Conservation (phyloP, 2,113 vertebrate species). For the Pithys albifrons region DNA sequence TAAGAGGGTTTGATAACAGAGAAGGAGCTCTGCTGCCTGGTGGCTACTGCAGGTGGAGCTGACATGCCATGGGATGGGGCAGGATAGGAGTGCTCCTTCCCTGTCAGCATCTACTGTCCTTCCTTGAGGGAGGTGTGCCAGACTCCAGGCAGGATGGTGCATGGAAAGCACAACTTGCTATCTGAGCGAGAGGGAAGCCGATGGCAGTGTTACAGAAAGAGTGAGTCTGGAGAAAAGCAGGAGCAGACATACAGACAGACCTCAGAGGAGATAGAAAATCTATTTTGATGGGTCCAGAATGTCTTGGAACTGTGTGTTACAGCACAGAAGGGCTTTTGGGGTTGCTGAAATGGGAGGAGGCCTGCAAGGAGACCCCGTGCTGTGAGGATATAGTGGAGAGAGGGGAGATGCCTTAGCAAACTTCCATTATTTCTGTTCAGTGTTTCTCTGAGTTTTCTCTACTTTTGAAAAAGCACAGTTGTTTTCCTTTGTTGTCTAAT, state of each 20-base stretch:
- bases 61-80: neutral
- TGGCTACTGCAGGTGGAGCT: neutral
- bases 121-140: neutral
- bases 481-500: neutral
- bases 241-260: neutral
- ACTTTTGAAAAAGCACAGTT: neutral
- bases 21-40: neutral
- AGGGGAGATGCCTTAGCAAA: neutral
- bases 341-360: neutral
- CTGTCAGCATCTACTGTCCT: neutral
- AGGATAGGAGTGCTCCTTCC: neutral
- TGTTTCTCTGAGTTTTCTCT: neutral
- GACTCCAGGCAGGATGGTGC: neutral
- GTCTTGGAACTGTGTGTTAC: neutral
- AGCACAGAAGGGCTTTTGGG: neutral
- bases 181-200: neutral
- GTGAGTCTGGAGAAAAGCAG: neutral
- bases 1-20: neutral
- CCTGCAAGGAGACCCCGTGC: neutral
- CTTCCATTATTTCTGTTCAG: neutral
- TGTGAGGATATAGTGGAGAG: neutral
- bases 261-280: neutral
- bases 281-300: neutral
- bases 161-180: neutral
- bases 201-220: no score